phyloP scores from a whole-genome alignment of 1,140 invertebrate species.

The Steinernema feltiae region DNA sequence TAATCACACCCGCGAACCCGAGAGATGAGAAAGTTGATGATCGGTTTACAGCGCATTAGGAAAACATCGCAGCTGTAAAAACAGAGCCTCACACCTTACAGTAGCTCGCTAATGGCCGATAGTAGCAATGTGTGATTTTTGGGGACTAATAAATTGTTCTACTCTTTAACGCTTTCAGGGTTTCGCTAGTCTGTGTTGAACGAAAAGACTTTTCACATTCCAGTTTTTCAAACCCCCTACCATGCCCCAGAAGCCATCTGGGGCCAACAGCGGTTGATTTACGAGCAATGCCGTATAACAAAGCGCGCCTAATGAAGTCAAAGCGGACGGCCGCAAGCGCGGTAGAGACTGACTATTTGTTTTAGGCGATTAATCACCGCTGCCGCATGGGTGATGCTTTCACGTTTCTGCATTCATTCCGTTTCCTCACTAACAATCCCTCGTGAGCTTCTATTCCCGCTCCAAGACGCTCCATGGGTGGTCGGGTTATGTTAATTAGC shows the following conservation, averaged over 20 bases:
- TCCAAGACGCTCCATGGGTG: background rate
- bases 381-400: background rate
- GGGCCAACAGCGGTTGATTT: background rate
- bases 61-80: background rate
- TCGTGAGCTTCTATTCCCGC: too few relatives aligned
- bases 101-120: too few relatives aligned
- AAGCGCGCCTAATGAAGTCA: constrained; percentile 15
- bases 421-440: background rate
- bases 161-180: too few relatives aligned
- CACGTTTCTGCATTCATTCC: background rate
- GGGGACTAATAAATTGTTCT: background rate
- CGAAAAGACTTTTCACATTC: background rate
- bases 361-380: constrained; percentile 1
- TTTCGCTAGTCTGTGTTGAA: too few relatives aligned
- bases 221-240: background rate
- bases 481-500: constrained; percentile 1
- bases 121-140: background rate
- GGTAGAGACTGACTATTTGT: background rate
- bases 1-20: background rate
- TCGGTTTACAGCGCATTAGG: background rate
- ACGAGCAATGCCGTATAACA: constrained; percentile 10
- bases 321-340: background rate
- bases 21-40: background rate
- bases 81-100: too few relatives aligned
- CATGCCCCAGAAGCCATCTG: background rate